phyloP scores from a whole-genome alignment of 2,888 invertebrate species.

The Caenorhabditis sp. region DNA sequence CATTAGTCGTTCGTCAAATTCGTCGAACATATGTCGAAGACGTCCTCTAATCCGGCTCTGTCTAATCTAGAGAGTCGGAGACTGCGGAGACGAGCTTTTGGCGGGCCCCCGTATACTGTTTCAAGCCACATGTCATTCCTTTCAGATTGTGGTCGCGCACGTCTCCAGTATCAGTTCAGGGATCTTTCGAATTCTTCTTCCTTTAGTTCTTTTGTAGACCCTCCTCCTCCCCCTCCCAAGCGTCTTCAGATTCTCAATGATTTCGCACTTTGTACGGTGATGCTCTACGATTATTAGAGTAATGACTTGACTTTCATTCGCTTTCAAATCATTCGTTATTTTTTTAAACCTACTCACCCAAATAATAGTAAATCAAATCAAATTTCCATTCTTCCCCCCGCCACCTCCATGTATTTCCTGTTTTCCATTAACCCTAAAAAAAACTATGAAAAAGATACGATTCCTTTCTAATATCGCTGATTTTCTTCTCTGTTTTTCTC shows the following conservation, averaged over 20 bases:
- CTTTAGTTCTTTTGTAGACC: constrained; percentile 1
- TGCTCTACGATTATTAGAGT: constrained; percentile 49
- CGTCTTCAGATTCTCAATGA: constrained; percentile 52
- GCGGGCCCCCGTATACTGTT: constrained; percentile 43
- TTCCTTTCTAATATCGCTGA: not conserved
- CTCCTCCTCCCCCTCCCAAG: not conserved
- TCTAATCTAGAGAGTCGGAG: constrained; percentile 23
- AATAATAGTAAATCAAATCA: too few relatives aligned
- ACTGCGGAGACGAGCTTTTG: not conserved
- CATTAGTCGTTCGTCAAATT: constrained; percentile 28
- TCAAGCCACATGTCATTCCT: constrained; percentile 36
- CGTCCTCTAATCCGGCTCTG: constrained; percentile 23
- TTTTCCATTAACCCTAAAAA: constrained; percentile 8
- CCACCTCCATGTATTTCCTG: constrained; percentile 30
- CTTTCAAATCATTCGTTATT: not conserved
- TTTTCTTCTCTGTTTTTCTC: not conserved
- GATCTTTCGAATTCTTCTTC: constrained; percentile 29
- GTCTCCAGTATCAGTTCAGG: constrained; percentile 38
- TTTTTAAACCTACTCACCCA: too few relatives aligned
- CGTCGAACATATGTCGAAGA: constrained; percentile 26
- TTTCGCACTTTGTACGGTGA: constrained; percentile 57
- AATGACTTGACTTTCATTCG: constrained; percentile 14
- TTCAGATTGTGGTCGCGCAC: constrained; percentile 28
- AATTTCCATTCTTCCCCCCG: not conserved
- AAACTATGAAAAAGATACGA: constrained; percentile 15